phyloP scores from a whole-genome alignment of 2,797 vertebrate genomes.

The Fratercula arctica region DNA sequence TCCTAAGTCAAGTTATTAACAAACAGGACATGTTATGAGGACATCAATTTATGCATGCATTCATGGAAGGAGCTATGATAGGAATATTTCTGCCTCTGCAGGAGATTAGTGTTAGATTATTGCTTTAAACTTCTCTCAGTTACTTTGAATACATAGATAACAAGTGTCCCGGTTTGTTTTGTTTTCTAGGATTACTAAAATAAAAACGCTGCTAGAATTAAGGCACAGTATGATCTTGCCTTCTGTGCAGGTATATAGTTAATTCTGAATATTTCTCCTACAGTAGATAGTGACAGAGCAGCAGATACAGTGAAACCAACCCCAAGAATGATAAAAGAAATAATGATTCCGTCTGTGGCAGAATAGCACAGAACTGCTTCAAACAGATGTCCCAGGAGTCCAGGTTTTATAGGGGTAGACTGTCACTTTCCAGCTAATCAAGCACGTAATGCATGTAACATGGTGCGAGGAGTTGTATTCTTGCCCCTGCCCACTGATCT shows the following conservation, averaged over 20 bases:
- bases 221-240: fast-evolving
- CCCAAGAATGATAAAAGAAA: neutral
- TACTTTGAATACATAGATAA: neutral
- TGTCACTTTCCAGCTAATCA: neutral
- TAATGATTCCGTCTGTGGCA: neutral
- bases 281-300: neutral
- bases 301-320: neutral
- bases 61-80: neutral
- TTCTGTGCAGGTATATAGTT: neutral
- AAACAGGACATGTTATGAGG: neutral
- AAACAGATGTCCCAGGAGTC: neutral
- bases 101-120: neutral
- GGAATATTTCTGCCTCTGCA: neutral
- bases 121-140: neutral
- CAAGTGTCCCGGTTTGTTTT: neutral
- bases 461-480: neutral
- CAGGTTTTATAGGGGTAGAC: neutral
- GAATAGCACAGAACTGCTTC: neutral
- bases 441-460: neutral
- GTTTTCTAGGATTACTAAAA: neutral
- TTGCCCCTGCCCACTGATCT: neutral
- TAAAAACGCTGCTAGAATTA: neutral
- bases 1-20: neutral
- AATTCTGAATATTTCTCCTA: neutral
- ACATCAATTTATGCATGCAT: fast-evolving